These are phyloP conservation scores for Bombus polaris DNA, from an alignment of 1,140 invertebrate species.

Conservation along the genomic window DNA sequence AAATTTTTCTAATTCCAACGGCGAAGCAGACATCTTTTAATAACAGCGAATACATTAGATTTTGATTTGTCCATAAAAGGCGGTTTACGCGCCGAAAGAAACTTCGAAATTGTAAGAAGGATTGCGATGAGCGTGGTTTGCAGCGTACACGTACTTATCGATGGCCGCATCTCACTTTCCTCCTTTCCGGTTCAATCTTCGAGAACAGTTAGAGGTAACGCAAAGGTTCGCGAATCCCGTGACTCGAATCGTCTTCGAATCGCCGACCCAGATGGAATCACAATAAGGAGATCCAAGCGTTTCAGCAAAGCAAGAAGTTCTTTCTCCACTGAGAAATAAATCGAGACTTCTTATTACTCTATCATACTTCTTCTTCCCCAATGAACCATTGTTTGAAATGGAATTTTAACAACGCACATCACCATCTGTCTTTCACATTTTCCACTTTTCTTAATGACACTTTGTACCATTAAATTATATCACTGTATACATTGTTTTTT, in stretches of 20 bases:
- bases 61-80: not conserved
- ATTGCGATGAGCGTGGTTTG: constrained; percentile 10
- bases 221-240: not conserved
- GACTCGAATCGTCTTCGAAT: constrained; percentile 35
- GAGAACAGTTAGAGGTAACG: not conserved
- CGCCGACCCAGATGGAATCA: constrained; percentile 13
- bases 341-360: not conserved
- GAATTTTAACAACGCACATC: not conserved
- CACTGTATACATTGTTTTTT: not conserved
- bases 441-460: not conserved
- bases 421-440: not conserved
- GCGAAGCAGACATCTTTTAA: not conserved
- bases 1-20: not conserved
- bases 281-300: constrained; percentile 13
- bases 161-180: constrained; percentile 31
- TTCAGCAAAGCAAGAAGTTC: not conserved
- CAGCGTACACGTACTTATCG: constrained; percentile 49
- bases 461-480: not conserved
- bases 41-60: not conserved
- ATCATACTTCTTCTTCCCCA: not conserved
- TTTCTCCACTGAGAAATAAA: not conserved
- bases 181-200: constrained; percentile 23
- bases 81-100: not conserved
- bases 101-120: not conserved
- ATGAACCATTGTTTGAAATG: not conserved